Percentiles rank a stretch among this genome's conserved stretches.
Evolutionary conservation across 2,888 invertebrate genomes (phyloP).

Genomic region (Parnassius smintheus): DNA sequence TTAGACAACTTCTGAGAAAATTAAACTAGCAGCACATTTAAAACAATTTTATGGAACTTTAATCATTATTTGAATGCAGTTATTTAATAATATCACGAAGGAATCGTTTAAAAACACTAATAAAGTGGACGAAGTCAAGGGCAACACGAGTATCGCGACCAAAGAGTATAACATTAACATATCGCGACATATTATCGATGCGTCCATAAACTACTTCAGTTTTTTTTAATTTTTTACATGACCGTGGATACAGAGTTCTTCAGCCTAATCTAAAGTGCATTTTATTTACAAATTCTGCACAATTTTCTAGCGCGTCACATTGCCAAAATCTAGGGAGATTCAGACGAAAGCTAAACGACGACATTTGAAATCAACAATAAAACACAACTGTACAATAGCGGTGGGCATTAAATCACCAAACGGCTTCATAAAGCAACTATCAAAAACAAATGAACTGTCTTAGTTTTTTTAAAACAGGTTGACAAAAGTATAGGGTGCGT

Average conservation of each 20-base stretch:
- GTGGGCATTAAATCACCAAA: too few species aligned
- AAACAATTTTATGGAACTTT: slow-evolving; percentile 41
- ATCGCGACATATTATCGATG: slow-evolving; percentile 63
- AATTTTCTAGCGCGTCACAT: too few species aligned
- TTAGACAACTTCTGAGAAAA: slow-evolving; percentile 42
- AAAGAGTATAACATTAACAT: slow-evolving; percentile 7
- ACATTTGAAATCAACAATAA: too few species aligned
- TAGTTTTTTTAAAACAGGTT: too few species aligned
- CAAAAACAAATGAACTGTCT: too few species aligned
- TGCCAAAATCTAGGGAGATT: not conserved
- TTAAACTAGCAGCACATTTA: slow-evolving; percentile 43
- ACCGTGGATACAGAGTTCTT: too few species aligned
- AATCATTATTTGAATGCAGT: slow-evolving; percentile 36
- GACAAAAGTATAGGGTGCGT: too few species aligned
- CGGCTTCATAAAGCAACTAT: too few species aligned
- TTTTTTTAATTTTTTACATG: not conserved
- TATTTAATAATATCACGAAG: slow-evolving; percentile 43
- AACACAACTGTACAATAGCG: too few species aligned
- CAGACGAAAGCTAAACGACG: not conserved
- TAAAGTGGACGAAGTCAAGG: slow-evolving; percentile 69
- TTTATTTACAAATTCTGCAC: too few species aligned
- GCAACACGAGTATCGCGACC: slow-evolving; percentile 61
- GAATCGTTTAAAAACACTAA: slow-evolving; percentile 64
- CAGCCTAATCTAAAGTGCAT: too few species aligned
- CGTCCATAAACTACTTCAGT: slow-evolving; percentile 52